phyloP scores from a whole-genome alignment of 37 sponge, comb jelly and placozoan species.

The Tethya wilhelma region DNA sequence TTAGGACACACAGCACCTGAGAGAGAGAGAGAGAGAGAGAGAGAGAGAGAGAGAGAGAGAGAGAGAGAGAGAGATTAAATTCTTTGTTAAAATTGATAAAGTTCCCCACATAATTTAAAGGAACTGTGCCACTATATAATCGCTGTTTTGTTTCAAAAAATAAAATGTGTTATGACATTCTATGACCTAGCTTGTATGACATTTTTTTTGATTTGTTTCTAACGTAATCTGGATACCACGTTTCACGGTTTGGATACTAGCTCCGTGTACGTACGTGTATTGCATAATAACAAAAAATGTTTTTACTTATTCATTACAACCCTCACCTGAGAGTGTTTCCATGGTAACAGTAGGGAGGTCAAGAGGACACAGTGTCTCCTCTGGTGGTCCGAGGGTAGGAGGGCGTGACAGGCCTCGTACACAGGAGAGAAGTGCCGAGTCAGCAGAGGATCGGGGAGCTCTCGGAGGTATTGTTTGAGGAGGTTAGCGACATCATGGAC shows the following conservation, averaged over 20 bases:
- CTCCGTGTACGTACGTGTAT: too few relatives aligned
- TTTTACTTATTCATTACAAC: too few relatives aligned
- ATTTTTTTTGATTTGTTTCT: too few relatives aligned
- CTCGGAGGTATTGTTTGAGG: constrained; percentile 70
- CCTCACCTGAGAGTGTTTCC: constrained; percentile 19
- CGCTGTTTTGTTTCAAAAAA: too few relatives aligned
- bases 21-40: background rate
- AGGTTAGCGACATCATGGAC: constrained; percentile 64
- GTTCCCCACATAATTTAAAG: too few relatives aligned
- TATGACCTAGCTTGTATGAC: too few relatives aligned
- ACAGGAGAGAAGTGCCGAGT: constrained; percentile 33
- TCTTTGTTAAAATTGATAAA: too few relatives aligned
- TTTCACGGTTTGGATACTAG: too few relatives aligned
- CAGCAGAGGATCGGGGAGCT: constrained; percentile 63
- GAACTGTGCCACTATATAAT: too few relatives aligned
- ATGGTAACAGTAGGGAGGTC: constrained; percentile 27
- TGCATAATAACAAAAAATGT: too few relatives aligned
- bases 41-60: background rate
- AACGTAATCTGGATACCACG: too few relatives aligned
- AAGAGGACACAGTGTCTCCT: background rate
- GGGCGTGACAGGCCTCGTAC: constrained; percentile 16
- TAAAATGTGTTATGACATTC: too few relatives aligned
- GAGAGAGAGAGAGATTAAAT: background rate
- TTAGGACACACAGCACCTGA: constrained; percentile 39
- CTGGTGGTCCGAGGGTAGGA: background rate